Conservation (phyloP, 2,797 vertebrate species). For the Syndactyla subalaris region DNA sequence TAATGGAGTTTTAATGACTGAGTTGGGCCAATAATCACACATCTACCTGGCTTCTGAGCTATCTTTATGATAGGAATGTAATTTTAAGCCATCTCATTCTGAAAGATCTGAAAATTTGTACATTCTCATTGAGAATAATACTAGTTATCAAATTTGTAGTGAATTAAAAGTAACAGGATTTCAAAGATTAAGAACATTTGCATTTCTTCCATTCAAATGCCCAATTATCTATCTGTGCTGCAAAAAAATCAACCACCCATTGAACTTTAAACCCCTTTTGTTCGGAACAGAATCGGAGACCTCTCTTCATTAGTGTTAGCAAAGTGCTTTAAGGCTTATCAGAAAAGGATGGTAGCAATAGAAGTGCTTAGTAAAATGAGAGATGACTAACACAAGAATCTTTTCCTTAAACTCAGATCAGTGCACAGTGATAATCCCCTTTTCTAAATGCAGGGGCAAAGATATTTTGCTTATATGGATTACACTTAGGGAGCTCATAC, state of each 20-base stretch:
- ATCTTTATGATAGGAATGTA: background rate
- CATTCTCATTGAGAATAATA: background rate
- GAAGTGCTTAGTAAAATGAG: constrained; percentile 3
- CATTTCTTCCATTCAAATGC: constrained; percentile 28
- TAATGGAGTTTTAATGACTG: constrained; percentile 12
- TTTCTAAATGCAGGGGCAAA: background rate
- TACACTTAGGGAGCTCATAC: background rate
- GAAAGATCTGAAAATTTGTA: constrained; percentile 1
- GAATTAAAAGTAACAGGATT: constrained; percentile 14
- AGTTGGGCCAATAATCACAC: background rate
- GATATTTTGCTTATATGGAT: background rate
- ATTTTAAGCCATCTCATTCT: constrained; percentile 12
- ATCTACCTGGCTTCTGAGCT: background rate
- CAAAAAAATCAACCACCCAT: background rate
- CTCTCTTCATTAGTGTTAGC: constrained; percentile 8
- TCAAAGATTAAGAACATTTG: constrained; percentile 5
- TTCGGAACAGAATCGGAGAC: constrained; percentile 23
- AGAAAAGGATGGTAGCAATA: constrained; percentile 18
- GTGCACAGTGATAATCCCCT: background rate
- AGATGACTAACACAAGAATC: background rate
- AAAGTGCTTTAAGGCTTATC: constrained; percentile 31
- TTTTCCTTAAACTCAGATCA: constrained; percentile 25
- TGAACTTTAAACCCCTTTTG: constrained; percentile 46
- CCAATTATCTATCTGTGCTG: constrained; percentile 15
- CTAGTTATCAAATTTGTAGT: background rate